Evolutionary conservation across 2,113 vertebrate species (phyloP), one percentile per base, ranked within the genome.

Genomic region (Meleagris gallopavo): DNA sequence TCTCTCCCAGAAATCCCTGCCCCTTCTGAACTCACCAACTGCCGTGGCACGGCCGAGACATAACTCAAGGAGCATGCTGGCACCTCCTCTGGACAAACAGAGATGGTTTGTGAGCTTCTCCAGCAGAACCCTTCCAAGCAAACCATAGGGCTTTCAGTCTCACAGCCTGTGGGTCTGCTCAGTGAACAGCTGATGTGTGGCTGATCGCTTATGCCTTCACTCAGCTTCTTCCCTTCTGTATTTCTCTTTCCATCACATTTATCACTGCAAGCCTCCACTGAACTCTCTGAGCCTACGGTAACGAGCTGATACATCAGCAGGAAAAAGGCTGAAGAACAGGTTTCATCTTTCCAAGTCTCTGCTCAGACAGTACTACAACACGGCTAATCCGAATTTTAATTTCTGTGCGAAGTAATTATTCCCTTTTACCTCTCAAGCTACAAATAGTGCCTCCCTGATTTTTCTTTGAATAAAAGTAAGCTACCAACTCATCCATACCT

Each of bases 291-390:
- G 69, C 13, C 54, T 48, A 57, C 57, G 61, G 45, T 88, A 95
- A 81, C 20, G 86, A 67, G n/a, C n/a, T 75, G 52, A 95, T 81
- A 60, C n/a, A 64, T 18, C 36, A 50, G 6, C 2, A 69, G 34
- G 22, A 90, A 75, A 78, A 93, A 93, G 24, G 34, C 38, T 78
- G 57, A 94, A 87, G 38, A 93, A 80, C 8, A 84, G 43, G 61
- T n/a, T 85, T n/a, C 66, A 61, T 6, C 41, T 64, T 20, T 6
- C 36, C 67, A 46, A 83, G 13, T 21, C 29, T 79, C 64, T 81
- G 50, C 3, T 46, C 64, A 72, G 34, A 65, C 41, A 54, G 11
- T 16, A 80, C 24, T 15, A 36, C 36, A 36, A 54, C 41, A 52
- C 18, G 32, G 45, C 67, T 72, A 14, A 41, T 45, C 12, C 48